Conservation (phyloP, 1,140 invertebrate species). For the Probaryconus sp. region DNA sequence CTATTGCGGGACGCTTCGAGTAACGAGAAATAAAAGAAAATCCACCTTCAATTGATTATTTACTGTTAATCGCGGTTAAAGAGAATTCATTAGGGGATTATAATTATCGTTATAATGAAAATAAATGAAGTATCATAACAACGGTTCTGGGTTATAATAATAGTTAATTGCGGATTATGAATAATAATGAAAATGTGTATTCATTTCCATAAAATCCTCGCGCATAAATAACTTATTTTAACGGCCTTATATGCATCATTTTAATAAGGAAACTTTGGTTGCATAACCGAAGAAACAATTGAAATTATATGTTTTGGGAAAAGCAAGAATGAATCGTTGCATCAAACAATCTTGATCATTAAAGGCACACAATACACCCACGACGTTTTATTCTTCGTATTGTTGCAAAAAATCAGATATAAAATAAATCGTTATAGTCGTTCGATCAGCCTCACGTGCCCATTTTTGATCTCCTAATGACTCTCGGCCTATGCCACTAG, state of each 20-base stretch:
- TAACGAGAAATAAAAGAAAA: slow-evolving; percentile 52
- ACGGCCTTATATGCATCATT: slow-evolving; percentile 56
- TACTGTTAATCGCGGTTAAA: slow-evolving; percentile 45
- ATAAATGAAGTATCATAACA: too few relatives aligned
- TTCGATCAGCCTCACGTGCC: slow-evolving; percentile 52
- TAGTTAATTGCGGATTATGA: too few relatives aligned
- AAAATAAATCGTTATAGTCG: slow-evolving; percentile 47
- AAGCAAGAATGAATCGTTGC: slow-evolving; percentile 53
- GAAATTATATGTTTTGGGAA: slow-evolving; percentile 62
- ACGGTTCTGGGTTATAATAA: too few relatives aligned
- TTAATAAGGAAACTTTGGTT: slow-evolving; percentile 44
- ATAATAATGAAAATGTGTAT: slow-evolving; percentile 32
- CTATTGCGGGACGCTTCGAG: slow-evolving; percentile 50
- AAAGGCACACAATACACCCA: slow-evolving; percentile 58
- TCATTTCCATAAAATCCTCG: slow-evolving; percentile 41
- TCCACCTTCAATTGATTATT: slow-evolving; percentile 41
- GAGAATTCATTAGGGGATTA: slow-evolving; percentile 34
- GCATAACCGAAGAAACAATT: slow-evolving; percentile 50
- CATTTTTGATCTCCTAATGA: slow-evolving; percentile 56
- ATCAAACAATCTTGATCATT: slow-evolving; percentile 52
- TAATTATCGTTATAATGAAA: too few relatives aligned
- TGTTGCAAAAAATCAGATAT: slow-evolving; percentile 36
- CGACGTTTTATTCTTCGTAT: slow-evolving; percentile 51
- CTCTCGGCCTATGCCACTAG: slow-evolving; percentile 33
- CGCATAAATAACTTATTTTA: slow-evolving; percentile 35